Percentiles rank a stretch among this genome's conserved stretches.
These are phyloP conservation scores for Falco berigora DNA, from an alignment of 2,797 vertebrate genomes.

Conservation along the genomic window DNA sequence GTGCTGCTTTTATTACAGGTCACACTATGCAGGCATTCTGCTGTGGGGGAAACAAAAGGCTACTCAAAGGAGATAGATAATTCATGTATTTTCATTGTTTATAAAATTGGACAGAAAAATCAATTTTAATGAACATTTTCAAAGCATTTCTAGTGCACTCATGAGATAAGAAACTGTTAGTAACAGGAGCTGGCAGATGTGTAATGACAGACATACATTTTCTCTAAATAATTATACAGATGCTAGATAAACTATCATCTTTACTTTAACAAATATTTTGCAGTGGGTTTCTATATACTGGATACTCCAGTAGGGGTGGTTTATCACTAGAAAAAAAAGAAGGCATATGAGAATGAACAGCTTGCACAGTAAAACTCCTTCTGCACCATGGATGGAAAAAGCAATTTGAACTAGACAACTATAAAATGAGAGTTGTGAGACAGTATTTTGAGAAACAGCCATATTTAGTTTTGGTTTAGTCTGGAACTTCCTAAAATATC, in stretches of 20 bases:
- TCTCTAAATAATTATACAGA: constrained; percentile 19
- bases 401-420: neutral
- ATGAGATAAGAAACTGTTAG: neutral
- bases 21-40: neutral
- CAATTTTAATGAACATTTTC: constrained; percentile 26
- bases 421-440: neutral
- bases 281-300: neutral
- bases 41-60: neutral
- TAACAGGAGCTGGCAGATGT: neutral
- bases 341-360: neutral
- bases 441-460: neutral
- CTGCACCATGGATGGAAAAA: neutral
- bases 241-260: neutral
- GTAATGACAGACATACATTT: neutral
- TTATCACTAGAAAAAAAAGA: neutral
- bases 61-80: neutral
- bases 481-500: neutral
- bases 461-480: neutral
- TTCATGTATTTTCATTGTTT: neutral
- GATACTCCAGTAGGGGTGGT: neutral
- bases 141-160: neutral
- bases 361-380: constrained; percentile 19
- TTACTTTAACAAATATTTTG: neutral
- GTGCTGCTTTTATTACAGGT: neutral
- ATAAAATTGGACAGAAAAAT: constrained; percentile 17